Base-by-base conservation (phyloP, 2,888 invertebrate species). In the Thelaira solivaga region DNA sequence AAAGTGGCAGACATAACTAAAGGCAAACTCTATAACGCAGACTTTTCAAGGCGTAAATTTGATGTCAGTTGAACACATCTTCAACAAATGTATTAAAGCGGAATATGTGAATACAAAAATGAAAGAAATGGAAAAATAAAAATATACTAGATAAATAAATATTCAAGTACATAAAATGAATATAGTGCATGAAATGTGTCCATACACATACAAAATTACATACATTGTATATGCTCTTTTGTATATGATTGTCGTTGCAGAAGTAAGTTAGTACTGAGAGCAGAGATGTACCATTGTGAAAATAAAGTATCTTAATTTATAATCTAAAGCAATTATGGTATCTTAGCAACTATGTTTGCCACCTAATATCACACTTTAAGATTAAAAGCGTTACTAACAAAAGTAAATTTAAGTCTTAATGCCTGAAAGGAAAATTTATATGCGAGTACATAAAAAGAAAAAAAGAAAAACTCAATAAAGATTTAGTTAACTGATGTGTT, bases 251-350 rank as follows among this genome's bases (percentile, higher is more conserved):
- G 24, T 41, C n/a, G 36, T 7, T 26, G 3, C 41, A 13, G 7
- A 6, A 39, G 8, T 51, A 39, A 36, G 62, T 24, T 26, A 36
- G 39, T 62, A 31, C 34, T 43, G 39, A 13, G 18, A n/a, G n/a
- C n/a, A n/a, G n/a, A n/a, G n/a, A n/a, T n/a, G n/a, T n/a, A n/a
- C 8, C 47, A 39, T 29, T 53, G 20, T 43, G 61, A 62, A 59
- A 64, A 68, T 69, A 61, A 78, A 51, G 69, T 78, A 78, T 74
- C 78, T 78, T 59, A 57, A 76, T 77, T 72, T 76, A 72, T 79
- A 80, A 82, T 82, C 81, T 81, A 72, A 72, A 74, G 80, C 79
- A 81, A 82, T 82, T 82, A 80, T 79, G 81, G 76, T 76, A 80
- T 81, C 82, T 71, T 71, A 76, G 71, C 81, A 80, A 75, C 74